phyloP scores from a whole-genome alignment of 1,140 invertebrate genomes.

The Drosophila navojoa region DNA sequence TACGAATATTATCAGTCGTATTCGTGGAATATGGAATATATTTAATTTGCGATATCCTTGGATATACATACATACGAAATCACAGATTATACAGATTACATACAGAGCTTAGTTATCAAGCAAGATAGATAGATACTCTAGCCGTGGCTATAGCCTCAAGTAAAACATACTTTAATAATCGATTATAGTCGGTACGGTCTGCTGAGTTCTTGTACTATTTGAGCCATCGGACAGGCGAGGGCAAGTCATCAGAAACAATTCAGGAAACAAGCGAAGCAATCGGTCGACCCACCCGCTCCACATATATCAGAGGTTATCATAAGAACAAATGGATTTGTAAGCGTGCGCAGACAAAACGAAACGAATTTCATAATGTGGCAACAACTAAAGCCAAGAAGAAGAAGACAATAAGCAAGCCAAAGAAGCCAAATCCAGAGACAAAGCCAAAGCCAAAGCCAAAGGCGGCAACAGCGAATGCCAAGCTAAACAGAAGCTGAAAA shows the following conservation, averaged over 20 bases:
- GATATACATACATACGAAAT: too few species aligned
- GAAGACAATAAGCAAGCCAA: conserved; percentile 8
- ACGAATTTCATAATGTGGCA: conserved; percentile 57
- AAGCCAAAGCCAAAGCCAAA: conserved; percentile 21
- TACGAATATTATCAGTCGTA: too few species aligned
- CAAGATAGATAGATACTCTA: too few species aligned
- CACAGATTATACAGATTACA: too few species aligned
- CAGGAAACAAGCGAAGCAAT: conserved; percentile 66
- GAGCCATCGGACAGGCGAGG: conserved; percentile 24
- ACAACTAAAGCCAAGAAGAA: conserved; percentile 10
- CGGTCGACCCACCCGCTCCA: conserved; percentile 43
- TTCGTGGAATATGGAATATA: too few species aligned
- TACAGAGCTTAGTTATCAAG: too few species aligned
- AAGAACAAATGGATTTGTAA: not conserved
- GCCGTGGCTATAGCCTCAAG: too few species aligned
- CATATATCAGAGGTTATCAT: not conserved
- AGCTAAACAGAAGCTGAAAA: conserved; percentile 39
- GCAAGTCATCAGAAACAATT: conserved; percentile 21
- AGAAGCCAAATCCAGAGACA: conserved; percentile 19
- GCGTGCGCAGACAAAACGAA: conserved; percentile 44
- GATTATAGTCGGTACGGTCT: conserved; percentile 17
- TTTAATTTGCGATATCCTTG: too few species aligned
- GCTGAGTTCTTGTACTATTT: conserved; percentile 55
- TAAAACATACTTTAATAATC: conserved; percentile 11
- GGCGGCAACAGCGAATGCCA: conserved; percentile 47